These are phyloP conservation scores for Huso huso DNA, from an alignment of 2,797 vertebrate genomes.

Conservation along the genomic window DNA sequence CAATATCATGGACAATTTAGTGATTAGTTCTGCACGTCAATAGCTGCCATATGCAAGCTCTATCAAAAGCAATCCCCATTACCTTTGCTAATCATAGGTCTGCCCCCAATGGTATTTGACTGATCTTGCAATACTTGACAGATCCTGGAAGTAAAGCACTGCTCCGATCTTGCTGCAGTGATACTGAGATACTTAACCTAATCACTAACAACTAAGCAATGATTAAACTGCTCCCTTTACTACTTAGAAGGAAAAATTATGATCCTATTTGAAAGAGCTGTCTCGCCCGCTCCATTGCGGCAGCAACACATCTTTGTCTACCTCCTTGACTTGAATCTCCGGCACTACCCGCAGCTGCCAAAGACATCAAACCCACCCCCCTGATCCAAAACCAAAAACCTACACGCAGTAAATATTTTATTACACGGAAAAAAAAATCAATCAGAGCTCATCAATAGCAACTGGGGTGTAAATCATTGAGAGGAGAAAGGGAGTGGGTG, in stretches of 20 bases:
- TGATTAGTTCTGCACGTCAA: too few species aligned
- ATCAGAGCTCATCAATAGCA: conserved; percentile 75
- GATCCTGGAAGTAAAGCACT: background rate
- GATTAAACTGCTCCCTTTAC: conserved; percentile 48
- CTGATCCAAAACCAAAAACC: conserved; percentile 22
- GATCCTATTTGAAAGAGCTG: conserved; percentile 9
- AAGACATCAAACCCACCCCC: background rate
- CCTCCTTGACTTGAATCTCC: conserved; percentile 31
- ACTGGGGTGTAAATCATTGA: conserved; percentile 75
- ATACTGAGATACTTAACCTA: conserved; percentile 27
- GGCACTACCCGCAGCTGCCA: conserved; percentile 16
- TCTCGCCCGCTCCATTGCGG: conserved; percentile 39
- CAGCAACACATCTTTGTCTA: conserved; percentile 44
- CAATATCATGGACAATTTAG: too few species aligned
- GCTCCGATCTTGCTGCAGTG: conserved; percentile 5
- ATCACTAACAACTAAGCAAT: conserved; percentile 48
- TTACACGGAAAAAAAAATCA: conserved; percentile 61
- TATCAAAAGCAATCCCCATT: too few species aligned
- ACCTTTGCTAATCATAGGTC: too few species aligned
- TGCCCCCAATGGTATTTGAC: too few species aligned
- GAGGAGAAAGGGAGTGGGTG: conserved; percentile 26
- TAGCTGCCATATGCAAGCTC: too few species aligned
- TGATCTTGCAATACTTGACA: too few species aligned
- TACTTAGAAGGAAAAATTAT: conserved; percentile 30
- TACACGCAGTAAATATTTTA: conserved; percentile 60